A percentile compares a stretch with the other conserved stretches of the same genome.
Conservation (phyloP, 2,888 invertebrate species). For the Palloptera scutellata region DNA sequence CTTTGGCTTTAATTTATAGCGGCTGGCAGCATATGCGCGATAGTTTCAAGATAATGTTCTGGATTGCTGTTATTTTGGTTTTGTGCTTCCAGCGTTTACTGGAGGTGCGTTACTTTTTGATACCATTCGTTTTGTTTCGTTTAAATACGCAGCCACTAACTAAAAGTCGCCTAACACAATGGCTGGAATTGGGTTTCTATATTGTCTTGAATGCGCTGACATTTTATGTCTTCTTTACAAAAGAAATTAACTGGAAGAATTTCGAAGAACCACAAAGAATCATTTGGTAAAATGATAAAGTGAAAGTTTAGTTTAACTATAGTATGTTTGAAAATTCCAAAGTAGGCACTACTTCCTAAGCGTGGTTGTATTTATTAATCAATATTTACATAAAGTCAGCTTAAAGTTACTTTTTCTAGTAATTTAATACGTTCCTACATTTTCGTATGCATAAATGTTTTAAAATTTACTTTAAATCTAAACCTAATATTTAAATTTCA, state of each 20-base stretch:
- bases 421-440: no score
- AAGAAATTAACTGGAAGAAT: slow-evolving; percentile 81
- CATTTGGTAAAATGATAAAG: slow-evolving; percentile 75
- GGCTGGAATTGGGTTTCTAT: slow-evolving; percentile 65
- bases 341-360: no score
- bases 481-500: no score
- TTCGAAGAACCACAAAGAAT: slow-evolving; percentile 80
- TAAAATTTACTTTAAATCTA: no score
- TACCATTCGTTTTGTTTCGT: slow-evolving; percentile 86
- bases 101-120: slow-evolving; percentile 94
- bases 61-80: slow-evolving; percentile 69
- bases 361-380: no score
- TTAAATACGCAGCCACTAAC: slow-evolving; percentile 67
- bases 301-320: no score
- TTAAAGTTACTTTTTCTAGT: no score
- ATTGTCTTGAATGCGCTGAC: slow-evolving; percentile 73
- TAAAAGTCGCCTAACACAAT: slow-evolving; percentile 43
- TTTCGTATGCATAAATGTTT: no score
- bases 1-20: slow-evolving; percentile 44
- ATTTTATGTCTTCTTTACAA: slow-evolving; percentile 79
- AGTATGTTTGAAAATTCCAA: no score
- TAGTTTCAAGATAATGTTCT: slow-evolving; percentile 69
- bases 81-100: slow-evolving; percentile 85
- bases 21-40: slow-evolving; percentile 51
- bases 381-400: no score